Percentiles rank a stretch among this genome's conserved stretches.
These are phyloP conservation scores for Bugula neritina DNA, from an alignment of 2,888 invertebrate species.

Conservation along the genomic window DNA sequence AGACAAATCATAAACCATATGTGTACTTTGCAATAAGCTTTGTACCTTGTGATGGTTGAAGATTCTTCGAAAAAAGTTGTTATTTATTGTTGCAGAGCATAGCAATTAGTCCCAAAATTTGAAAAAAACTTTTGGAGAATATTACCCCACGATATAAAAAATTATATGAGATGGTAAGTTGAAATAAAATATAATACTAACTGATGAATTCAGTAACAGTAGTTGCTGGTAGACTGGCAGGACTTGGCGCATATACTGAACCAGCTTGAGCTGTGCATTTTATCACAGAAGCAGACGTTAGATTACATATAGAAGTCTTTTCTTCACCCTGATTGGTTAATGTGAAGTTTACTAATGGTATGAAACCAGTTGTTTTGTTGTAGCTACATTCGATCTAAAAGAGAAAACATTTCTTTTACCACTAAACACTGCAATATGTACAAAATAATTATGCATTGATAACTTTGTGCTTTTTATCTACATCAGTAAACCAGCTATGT, in stretches of 20 bases:
- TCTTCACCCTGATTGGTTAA: neutral
- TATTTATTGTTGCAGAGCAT: no score
- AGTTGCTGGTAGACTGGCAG: neutral
- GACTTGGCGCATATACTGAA: neutral
- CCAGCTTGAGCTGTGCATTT: neutral
- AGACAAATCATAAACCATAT: no score
- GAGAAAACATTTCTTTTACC: neutral
- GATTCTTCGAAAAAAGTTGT: no score
- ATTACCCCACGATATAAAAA: no score
- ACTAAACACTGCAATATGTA: neutral
- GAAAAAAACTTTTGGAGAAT: no score
- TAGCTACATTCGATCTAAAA: neutral
- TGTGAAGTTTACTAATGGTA: neutral
- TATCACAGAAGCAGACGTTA: neutral
- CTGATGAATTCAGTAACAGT: neutral
- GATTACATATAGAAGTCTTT: neutral
- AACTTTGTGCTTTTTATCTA: no score
- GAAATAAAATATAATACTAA: neutral
- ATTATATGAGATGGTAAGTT: no score
- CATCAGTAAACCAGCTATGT: no score
- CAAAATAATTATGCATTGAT: no score
- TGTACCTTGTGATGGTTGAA: no score
- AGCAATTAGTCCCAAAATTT: no score
- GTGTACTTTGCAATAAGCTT: no score
- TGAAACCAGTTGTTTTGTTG: neutral